phyloP scores from a whole-genome alignment of 2,888 invertebrate species.

The Rhingia campestris region DNA sequence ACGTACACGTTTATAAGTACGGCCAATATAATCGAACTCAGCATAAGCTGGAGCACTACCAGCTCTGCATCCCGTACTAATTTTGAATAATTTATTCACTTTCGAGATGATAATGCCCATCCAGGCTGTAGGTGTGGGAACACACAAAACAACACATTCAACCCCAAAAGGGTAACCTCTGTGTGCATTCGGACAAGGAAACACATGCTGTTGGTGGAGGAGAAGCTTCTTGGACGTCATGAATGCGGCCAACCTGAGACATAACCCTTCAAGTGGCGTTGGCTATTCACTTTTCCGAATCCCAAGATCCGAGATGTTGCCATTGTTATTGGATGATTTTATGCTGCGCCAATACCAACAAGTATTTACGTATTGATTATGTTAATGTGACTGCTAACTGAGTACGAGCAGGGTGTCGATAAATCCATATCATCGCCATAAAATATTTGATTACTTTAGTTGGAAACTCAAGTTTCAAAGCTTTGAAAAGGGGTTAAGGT shows the following conservation, averaged over 20 bases:
- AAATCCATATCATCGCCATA: too few species aligned
- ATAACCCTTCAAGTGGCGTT: constrained; percentile 17
- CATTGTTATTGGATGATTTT: constrained; percentile 35
- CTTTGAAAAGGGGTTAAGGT: too few species aligned
- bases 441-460: too few species aligned
- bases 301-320: constrained; percentile 5
- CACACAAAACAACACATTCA: neutral
- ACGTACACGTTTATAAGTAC: neutral
- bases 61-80: constrained; percentile 11
- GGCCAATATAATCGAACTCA: constrained; percentile 42
- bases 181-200: constrained; percentile 24
- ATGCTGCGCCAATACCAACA: constrained; percentile 20
- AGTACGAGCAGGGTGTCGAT: constrained; percentile 23
- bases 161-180: constrained; percentile 25
- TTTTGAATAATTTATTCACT: constrained; percentile 68
- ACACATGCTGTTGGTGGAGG: neutral
- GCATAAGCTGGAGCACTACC: too few species aligned
- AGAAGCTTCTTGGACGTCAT: constrained; percentile 27
- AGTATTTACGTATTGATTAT: constrained; percentile 49
- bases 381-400: constrained; percentile 14
- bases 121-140: constrained; percentile 4
- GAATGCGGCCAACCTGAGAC: constrained; percentile 13
- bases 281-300: constrained; percentile 33
- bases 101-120: constrained; percentile 17
- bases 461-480: too few species aligned